These are phyloP conservation scores for Melanophora roralis DNA, from an alignment of 2,888 invertebrate genomes.

Conservation along the genomic window DNA sequence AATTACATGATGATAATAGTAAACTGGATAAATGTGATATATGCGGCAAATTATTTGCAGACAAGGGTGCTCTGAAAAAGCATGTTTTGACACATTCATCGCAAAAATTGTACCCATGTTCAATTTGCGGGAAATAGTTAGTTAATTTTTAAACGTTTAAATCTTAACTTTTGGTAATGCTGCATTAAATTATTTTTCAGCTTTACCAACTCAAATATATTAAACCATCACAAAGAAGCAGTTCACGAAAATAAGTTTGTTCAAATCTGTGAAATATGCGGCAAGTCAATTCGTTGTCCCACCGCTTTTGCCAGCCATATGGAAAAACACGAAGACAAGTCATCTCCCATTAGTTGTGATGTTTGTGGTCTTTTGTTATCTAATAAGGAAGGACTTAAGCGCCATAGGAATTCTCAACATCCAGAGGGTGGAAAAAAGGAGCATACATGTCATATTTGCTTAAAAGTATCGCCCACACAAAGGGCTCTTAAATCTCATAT, in stretches of 20 bases:
- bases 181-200: neutral
- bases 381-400: slow-evolving; percentile 71
- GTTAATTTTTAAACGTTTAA: slow-evolving; percentile 16
- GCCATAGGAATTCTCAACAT: slow-evolving; percentile 73
- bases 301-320: slow-evolving; percentile 74
- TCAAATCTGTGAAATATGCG: slow-evolving; percentile 65
- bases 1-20: slow-evolving; percentile 68
- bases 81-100: slow-evolving; percentile 71
- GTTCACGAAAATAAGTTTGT: slow-evolving; percentile 53
- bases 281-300: slow-evolving; percentile 74
- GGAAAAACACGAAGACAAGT: slow-evolving; percentile 71
- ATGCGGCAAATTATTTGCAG: slow-evolving; percentile 71
- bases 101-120: slow-evolving; percentile 69
- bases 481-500: slow-evolving; percentile 74
- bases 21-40: slow-evolving; percentile 70
- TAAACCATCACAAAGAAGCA: slow-evolving; percentile 45
- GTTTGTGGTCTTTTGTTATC: slow-evolving; percentile 73
- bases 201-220: slow-evolving; percentile 41
- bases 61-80: slow-evolving; percentile 71
- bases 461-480: slow-evolving; percentile 73
- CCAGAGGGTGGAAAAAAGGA: slow-evolving; percentile 70
- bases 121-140: slow-evolving; percentile 72
- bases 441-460: slow-evolving; percentile 73
- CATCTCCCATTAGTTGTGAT: slow-evolving; percentile 74
- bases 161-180: too few species aligned